phyloP scores from a whole-genome alignment of 2,888 invertebrate species.

The Leptopilina syphax region DNA sequence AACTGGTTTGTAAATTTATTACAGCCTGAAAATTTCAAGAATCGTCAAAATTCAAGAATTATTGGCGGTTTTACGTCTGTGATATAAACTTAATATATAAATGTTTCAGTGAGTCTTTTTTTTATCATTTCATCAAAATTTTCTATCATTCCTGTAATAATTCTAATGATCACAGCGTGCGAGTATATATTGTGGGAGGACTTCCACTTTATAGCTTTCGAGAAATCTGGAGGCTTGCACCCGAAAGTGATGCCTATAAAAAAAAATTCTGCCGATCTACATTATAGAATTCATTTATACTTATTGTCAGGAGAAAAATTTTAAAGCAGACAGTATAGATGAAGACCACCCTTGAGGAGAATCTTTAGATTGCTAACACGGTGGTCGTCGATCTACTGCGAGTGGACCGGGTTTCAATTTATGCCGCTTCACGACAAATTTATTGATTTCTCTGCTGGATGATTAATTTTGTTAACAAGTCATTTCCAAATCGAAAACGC shows the following conservation, averaged over 20 bases:
- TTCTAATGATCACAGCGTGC: not conserved
- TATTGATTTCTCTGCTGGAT: constrained; percentile 7
- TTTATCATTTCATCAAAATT: too few relatives aligned
- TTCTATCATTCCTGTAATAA: too few relatives aligned
- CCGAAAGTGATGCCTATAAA: not conserved
- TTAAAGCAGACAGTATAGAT: constrained; percentile 45
- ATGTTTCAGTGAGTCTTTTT: too few relatives aligned
- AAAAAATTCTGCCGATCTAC: constrained; percentile 34
- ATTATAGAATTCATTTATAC: constrained; percentile 43
- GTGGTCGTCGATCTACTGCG: constrained; percentile 34
- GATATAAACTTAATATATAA: too few relatives aligned
- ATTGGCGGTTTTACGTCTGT: not conserved
- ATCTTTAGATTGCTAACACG: constrained; percentile 38
- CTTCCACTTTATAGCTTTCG: not conserved
- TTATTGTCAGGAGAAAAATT: constrained; percentile 46
- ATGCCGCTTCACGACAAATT: constrained; percentile 37
- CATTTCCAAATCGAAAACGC: not conserved
- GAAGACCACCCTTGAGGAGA: constrained; percentile 50
- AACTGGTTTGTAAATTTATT: constrained; percentile 28
- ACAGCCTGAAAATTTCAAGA: not conserved
- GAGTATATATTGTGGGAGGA: not conserved
- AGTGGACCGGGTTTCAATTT: constrained; percentile 31
- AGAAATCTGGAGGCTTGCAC: not conserved
- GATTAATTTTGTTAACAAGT: constrained; percentile 6
- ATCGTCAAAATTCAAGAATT: not conserved